Percentiles rank a stretch among this genome's conserved stretches.
Evolutionary conservation across 2,113 vertebrate genomes (phyloP).

Genomic region (Trogon surrucura): DNA sequence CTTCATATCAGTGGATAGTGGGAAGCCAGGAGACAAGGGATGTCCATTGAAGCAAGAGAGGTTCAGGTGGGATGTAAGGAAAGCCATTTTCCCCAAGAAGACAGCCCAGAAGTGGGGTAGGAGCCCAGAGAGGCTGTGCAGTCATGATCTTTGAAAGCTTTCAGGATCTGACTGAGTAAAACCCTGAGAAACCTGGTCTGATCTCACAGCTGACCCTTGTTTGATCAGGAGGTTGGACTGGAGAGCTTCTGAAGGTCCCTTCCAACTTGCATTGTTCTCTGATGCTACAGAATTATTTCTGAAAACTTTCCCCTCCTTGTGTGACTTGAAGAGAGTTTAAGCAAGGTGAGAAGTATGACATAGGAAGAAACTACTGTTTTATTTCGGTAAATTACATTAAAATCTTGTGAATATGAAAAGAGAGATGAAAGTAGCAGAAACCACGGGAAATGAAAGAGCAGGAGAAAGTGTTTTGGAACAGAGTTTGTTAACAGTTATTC

Average conservation of each 20-base stretch:
- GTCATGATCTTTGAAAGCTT: not conserved
- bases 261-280: not conserved
- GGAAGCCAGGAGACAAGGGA: not conserved
- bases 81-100: not conserved
- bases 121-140: not conserved
- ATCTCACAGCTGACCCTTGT: not conserved
- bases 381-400: not conserved
- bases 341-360: not conserved
- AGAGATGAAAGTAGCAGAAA: not conserved
- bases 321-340: not conserved
- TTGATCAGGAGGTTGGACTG: not conserved
- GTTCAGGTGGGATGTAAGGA: not conserved
- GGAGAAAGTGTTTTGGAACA: not conserved
- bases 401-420: not conserved
- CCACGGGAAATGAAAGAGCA: not conserved
- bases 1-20: not conserved
- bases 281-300: not conserved
- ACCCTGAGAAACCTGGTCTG: not conserved
- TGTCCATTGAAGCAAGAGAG: not conserved
- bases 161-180: not conserved
- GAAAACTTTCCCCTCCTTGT: not conserved
- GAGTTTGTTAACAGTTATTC: not conserved
- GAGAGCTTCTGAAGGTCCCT: not conserved
- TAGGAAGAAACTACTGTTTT: not conserved
- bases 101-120: not conserved